phyloP scores from a whole-genome alignment of 2,113 vertebrate genomes.

The Neogobius melanostomus region DNA sequence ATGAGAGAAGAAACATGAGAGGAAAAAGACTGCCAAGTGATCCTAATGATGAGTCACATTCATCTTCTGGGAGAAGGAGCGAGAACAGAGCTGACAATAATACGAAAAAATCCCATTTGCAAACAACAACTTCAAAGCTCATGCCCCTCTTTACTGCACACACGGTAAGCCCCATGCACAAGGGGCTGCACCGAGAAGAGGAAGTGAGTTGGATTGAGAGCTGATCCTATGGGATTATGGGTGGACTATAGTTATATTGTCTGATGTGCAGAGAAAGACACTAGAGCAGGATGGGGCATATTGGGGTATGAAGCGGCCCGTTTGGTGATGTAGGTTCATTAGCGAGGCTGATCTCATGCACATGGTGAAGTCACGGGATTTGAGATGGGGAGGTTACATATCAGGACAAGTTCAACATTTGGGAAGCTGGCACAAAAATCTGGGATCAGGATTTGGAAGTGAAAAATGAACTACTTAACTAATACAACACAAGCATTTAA shows the following conservation, averaged over 20 bases:
- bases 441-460: too few species aligned
- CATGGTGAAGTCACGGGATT: slow-evolving; percentile 65
- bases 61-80: slow-evolving; percentile 33
- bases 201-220: slow-evolving; percentile 59
- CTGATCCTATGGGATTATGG: slow-evolving; percentile 66
- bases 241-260: slow-evolving; percentile 60
- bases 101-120: slow-evolving; percentile 43
- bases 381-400: slow-evolving; percentile 11
- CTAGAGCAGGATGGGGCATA: not conserved
- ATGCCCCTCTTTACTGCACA: slow-evolving; percentile 26
- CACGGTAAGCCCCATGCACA: slow-evolving; percentile 17
- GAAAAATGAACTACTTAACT: too few species aligned
- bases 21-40: slow-evolving; percentile 24
- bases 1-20: slow-evolving; percentile 38
- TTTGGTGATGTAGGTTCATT: slow-evolving; percentile 52
- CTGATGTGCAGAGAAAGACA: slow-evolving; percentile 43
- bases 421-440: not conserved
- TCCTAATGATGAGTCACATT: slow-evolving; percentile 39
- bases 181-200: slow-evolving; percentile 44
- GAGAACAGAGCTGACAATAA: slow-evolving; percentile 9
- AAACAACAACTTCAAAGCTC: slow-evolving; percentile 58
- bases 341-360: slow-evolving; percentile 78
- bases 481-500: too few species aligned
- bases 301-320: slow-evolving; percentile 18
- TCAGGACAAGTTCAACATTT: not conserved